Evolutionary conservation across 2,797 vertebrate genomes (phyloP).

Genomic region (Chaetodon trifasciatus): DNA sequence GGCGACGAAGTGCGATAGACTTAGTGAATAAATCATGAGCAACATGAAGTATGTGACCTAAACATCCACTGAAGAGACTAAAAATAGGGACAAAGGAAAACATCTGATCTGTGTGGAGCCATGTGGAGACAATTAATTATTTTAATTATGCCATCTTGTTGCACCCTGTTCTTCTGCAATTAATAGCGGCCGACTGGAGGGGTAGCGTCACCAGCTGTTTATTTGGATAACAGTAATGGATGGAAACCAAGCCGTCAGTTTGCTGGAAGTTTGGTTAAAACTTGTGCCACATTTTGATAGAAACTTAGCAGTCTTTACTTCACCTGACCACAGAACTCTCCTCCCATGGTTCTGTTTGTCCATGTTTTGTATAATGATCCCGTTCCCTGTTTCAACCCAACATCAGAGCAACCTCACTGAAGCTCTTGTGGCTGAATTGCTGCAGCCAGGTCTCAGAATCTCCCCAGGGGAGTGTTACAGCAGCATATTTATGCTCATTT

Average conservation of each 20-base stretch:
- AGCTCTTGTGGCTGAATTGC: conserved; percentile 1
- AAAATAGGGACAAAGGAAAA: neutral
- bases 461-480: neutral
- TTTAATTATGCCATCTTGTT: neutral
- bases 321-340: neutral
- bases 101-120: neutral
- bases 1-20: no score
- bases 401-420: neutral
- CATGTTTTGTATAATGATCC: neutral
- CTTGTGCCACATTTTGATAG: neutral
- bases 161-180: neutral
- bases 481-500: neutral
- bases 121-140: neutral
- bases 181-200: neutral
- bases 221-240: neutral
- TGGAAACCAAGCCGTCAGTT: neutral
- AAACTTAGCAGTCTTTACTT: neutral
- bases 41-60: no score
- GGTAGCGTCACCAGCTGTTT: neutral
- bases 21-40: no score
- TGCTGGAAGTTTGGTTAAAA: neutral
- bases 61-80: neutral
- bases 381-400: neutral
- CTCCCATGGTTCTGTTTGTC: neutral
- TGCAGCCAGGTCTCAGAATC: neutral